Evolutionary conservation across 2,113 vertebrate species (phyloP), one percentile per base, ranked within the genome.

Genomic region (Apodemus speciosus): DNA sequence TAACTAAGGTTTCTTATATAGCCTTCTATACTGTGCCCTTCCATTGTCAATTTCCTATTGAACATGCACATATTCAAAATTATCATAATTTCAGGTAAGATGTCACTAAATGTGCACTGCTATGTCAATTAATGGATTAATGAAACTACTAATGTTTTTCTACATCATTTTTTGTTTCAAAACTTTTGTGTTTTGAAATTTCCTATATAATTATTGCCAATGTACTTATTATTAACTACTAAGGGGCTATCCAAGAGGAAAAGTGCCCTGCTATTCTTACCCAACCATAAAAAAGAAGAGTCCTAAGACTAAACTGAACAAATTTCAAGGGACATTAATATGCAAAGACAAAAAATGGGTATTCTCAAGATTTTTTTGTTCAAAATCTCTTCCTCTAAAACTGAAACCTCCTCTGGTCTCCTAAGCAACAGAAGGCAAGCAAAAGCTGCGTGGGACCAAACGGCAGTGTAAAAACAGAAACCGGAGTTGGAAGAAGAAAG

Each of bases 381-480:
- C 68, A 1, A 68, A 75, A 3, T 58, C 32, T 88, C 35, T 68
- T 72, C 38, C 40, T 62, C 83, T 94, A 62, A 93, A 92, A 86
- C 60, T 60, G 2, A 93, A 60, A 94, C 15, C 35, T 72, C 56
- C 35, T 95, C 11, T 6, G 23, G 56, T 49, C n/a, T 75, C 23
- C 7, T 53, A 77, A 53, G 53, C 79, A 92, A 89, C 6, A 91
- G 69, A 92, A 94, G 89, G 32, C 46, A 92, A 95, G 64, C 25
- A 73, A 95, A 89, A 86, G 53, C 40, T 95, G 27, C 72, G 6
- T 62, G n/a, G 83, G 11, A 87, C 18, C 68, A 93, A 83, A 25
- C 58, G 40, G 58, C 35, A 40, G 3, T 81, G 35, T 9, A 14
- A 88, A 27, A 72, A 25, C 66, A 51, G 23, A 20, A 25, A 68